Base-by-base conservation (phyloP, 2,888 invertebrate genomes). In the Oeneis ivallda region DNA sequence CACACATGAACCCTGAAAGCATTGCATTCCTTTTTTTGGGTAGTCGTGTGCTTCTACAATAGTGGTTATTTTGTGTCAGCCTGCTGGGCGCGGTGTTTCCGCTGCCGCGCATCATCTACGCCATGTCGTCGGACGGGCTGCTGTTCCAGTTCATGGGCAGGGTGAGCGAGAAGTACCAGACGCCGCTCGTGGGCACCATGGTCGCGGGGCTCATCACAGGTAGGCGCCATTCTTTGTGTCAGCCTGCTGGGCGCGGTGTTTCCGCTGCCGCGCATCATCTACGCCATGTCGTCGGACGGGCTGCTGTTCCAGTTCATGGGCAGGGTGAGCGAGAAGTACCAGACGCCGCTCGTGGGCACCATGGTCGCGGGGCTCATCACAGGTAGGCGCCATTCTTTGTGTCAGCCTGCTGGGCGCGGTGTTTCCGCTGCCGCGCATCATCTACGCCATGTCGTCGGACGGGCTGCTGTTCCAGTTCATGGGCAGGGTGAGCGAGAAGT, bases 381-480 rank as follows among this genome's bases (percentile, higher is more conserved):
- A 1, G 41, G 41, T 43, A 43, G 13, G 13, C 13, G 7, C 37
- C 37, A 37, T 37, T 37, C 37, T 5, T 26, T 26, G 3, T 4
- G 3, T 26, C 3, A 26, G 5, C 26, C 2, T 26, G n/a, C n/a
- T n/a, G n/a, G n/a, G n/a, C 3, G 95, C 96, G 0, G 96, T 97
- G 93, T 97, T 96, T 79, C 96, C 97, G 0, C 85, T 98, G 52
- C 97, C 98, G 0, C 93, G 98, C 69, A 95, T 97, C 60, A 95
- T 97, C 58, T 98, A 97, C 86, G 96, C 97, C 34, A 97, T 98
- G 97, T 94, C 97, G 0, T 93, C 94, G 10, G 98, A 98, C 82
- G 97, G 97, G 0, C 87, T 98, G 32, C 92, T 98, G 74, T 98
- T 96, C 86, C 91, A 93, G 69, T 95, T 93, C 84, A 89, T 97